Evolutionary conservation across 2,797 vertebrate genomes (phyloP), one percentile per base, ranked within the genome.

Genomic region (Micrastur ruficollis): DNA sequence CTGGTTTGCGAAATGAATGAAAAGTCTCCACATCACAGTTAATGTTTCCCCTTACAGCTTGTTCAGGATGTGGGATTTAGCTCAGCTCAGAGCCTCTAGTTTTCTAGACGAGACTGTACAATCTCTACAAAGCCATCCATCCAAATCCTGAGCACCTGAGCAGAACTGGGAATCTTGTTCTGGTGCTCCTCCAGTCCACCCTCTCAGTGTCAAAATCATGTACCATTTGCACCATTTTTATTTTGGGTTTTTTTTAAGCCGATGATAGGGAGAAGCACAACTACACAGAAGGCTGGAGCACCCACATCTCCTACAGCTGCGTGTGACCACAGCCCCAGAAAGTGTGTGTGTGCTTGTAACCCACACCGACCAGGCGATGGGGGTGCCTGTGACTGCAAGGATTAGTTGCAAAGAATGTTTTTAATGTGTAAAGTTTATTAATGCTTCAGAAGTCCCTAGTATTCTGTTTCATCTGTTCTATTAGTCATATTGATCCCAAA

Each of bases 401-500:
- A 49, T 50, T 56, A 66, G 10, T 23, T 62, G 5, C 27, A 73
- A 74, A 73, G 63, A 4, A 14, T 36, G 6, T 63, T 87, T 52
- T 52, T 12, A 85, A 52, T 29, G 8, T 32, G 8, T 20, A 61
- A 74, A 67, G 31, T 76, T 25, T 71, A 67, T 40, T 70, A 61
- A 74, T 56, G 32, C 3, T 92, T 89, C 65, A 61, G 38, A 89
- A 86, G 76, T 61, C 36, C 68, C 93, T 81, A 96, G 36, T 14
- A 84, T 93, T 93, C 85, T 49, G 26, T 50, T 90, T 94, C 85
- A 74, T 44, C 50, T 66, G n/a, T 83, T 93, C 6, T 76, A 68
- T 90, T 95, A 88, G 63, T 95, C 79, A 71, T 71, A 91, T 89
- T 56, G 94, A 90, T 94, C 81, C 79, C 93, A 80, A 81, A 94